Evolutionary conservation across 2,113 vertebrate genomes (phyloP).

Genomic region (Coregonus clupeaformis): DNA sequence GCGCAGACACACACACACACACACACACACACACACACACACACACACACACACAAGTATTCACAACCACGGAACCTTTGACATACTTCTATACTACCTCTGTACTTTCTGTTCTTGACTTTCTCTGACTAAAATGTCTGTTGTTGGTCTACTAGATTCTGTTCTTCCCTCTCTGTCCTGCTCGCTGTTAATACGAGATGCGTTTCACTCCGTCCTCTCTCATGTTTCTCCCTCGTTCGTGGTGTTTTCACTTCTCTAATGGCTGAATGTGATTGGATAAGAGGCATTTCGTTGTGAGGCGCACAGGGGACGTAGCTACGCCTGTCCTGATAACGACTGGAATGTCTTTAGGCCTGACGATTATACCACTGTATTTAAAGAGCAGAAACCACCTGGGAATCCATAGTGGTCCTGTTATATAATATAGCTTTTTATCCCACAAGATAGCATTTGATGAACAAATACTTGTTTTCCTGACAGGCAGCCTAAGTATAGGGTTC

Average conservation of each 20-base stretch:
- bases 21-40: neutral
- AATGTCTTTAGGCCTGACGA: conserved; percentile 54
- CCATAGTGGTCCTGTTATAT: conserved; percentile 38
- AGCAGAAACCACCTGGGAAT: conserved; percentile 48
- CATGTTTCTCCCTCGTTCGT: neutral
- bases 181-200: conserved; percentile 62
- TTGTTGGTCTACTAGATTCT: conserved; percentile 60
- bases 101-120: conserved; percentile 38
- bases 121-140: conserved; percentile 69
- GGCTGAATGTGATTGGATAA: conserved; percentile 40
- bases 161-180: conserved; percentile 57
- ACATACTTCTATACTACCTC: neutral
- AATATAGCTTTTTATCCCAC: conserved; percentile 44
- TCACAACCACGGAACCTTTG: neutral
- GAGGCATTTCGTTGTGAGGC: conserved; percentile 55
- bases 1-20: neutral
- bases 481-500: neutral
- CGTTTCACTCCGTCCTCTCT: conserved; percentile 19
- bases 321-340: conserved; percentile 66
- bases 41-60: neutral
- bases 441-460: conserved; percentile 46
- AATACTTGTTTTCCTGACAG: conserved; percentile 26
- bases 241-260: conserved; percentile 27
- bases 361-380: conserved; percentile 54
- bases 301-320: conserved; percentile 40